Percentiles rank a stretch among this genome's conserved stretches.
Conservation (phyloP, 2,888 invertebrate genomes). For the Thymelicus sylvestris region DNA sequence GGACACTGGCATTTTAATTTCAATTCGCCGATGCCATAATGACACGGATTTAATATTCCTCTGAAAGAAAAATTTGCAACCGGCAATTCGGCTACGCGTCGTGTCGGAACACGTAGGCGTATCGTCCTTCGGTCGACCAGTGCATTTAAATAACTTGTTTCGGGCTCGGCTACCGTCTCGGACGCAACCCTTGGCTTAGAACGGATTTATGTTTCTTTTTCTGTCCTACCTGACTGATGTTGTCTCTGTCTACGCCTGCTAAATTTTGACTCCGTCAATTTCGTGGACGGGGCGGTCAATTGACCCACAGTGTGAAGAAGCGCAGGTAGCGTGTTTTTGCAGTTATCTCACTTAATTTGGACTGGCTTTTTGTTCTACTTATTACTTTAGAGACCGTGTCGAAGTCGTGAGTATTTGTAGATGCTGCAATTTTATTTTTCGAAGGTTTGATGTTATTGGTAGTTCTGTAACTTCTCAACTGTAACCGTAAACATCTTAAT, state of each 20-base stretch:
- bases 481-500: background rate
- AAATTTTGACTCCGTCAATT: conserved; percentile 55
- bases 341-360: conserved; percentile 68
- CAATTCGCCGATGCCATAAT: conserved; percentile 54
- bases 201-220: conserved; percentile 55
- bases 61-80: conserved; percentile 48
- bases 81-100: conserved; percentile 40
- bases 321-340: conserved; percentile 80
- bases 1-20: conserved; percentile 60
- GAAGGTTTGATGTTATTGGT: background rate
- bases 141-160: conserved; percentile 81
- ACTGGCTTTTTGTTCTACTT: conserved; percentile 58
- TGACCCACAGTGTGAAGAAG: conserved; percentile 58
- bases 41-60: conserved; percentile 43
- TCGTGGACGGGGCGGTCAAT: conserved; percentile 52
- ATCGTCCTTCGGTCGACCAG: conserved; percentile 60
- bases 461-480: background rate
- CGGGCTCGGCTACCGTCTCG: conserved; percentile 68
- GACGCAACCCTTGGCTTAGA: conserved; percentile 70
- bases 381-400: conserved; percentile 58
- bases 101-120: conserved; percentile 57
- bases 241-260: conserved; percentile 57
- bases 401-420: conserved; percentile 51
- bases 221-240: conserved; percentile 58
- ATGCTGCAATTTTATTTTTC: conserved; percentile 28